Evolutionary conservation across 2,113 vertebrate genomes (phyloP).

Genomic region (Pseudorectes ferrugineus): DNA sequence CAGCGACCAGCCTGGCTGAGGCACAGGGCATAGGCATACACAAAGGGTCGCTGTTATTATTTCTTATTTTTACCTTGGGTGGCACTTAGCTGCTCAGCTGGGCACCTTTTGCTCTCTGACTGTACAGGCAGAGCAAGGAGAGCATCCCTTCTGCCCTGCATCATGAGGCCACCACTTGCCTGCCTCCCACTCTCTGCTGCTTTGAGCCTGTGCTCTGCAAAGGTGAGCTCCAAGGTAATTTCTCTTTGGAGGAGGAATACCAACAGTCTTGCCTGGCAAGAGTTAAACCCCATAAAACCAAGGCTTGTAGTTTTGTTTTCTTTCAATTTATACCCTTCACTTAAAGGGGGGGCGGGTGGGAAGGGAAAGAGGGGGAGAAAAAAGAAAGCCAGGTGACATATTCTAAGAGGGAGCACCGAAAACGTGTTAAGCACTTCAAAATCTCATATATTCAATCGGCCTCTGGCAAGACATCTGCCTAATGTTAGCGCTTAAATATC

Average conservation of each 20-base stretch:
- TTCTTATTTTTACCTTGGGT: neutral
- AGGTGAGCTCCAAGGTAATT: neutral
- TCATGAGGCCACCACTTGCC: fast-evolving
- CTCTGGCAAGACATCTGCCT: conserved; percentile 80
- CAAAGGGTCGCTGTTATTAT: neutral
- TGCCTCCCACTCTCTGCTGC: fast-evolving
- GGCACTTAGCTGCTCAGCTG: neutral
- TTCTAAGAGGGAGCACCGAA: conserved; percentile 63
- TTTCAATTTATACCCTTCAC: conserved; percentile 72
- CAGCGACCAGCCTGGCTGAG: fast-evolving
- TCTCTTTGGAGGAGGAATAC: neutral
- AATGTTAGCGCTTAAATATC: conserved; percentile 87
- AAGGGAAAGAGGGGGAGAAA: neutral
- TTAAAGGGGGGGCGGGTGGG: conserved; percentile 4
- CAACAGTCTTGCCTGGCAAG: conserved; percentile 6
- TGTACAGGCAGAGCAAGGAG: neutral
- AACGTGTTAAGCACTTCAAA: conserved; percentile 76
- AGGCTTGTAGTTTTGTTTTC: conserved; percentile 69
- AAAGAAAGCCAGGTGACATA: conserved; percentile 61
- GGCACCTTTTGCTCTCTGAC: neutral
- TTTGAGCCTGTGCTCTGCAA: neutral
- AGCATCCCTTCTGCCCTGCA: neutral
- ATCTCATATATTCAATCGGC: conserved; percentile 79
- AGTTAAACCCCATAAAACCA: conserved; percentile 63
- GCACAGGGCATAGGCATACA: neutral